phyloP scores from a whole-genome alignment of 2,113 vertebrate species.

The Alces alces region DNA sequence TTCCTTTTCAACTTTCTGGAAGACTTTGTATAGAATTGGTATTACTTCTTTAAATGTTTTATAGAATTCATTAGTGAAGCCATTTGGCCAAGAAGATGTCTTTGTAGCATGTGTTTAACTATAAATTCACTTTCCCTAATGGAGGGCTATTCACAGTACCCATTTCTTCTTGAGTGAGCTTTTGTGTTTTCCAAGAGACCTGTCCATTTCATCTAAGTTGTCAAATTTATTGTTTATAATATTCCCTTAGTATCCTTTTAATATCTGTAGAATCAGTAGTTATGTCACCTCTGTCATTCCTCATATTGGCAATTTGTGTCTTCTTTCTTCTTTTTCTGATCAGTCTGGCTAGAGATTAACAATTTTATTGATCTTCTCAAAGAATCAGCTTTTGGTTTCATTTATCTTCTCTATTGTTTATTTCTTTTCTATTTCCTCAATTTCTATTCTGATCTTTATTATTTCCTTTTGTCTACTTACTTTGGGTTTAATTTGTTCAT shows the following conservation, averaged over 20 bases:
- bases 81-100: neutral
- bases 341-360: constrained; percentile 12
- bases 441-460: constrained; percentile 34
- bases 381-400: constrained; percentile 18
- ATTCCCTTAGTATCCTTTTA: constrained; percentile 6
- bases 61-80: neutral
- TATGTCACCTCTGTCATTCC: constrained; percentile 1
- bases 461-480: neutral
- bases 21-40: neutral
- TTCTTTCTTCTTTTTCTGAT: constrained; percentile 47
- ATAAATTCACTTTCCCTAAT: neutral
- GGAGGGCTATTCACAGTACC: neutral
- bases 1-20: constrained; percentile 25
- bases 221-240: constrained; percentile 1
- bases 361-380: constrained; percentile 17
- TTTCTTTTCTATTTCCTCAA: constrained; percentile 15
- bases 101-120: constrained; percentile 2
- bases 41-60: constrained; percentile 34
- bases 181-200: neutral
- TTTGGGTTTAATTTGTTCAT: constrained; percentile 35
- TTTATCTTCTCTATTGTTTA: constrained; percentile 34
- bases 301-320: neutral
- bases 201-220: neutral
- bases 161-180: neutral
- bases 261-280: neutral